Conservation (phyloP, 2,888 invertebrate species). For the Eilema griseolum region DNA sequence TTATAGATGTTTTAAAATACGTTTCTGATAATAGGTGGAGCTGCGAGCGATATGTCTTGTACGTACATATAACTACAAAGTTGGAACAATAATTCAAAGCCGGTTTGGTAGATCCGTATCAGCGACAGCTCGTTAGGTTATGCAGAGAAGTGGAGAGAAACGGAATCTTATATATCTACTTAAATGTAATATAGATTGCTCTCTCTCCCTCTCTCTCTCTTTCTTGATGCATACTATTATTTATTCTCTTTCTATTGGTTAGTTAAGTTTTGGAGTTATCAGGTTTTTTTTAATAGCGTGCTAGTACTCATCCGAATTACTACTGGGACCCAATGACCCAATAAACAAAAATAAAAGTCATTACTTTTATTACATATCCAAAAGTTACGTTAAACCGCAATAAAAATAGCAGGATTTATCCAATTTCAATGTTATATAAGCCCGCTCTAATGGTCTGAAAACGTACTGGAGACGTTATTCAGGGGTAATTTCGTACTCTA, state of each 20-base stretch:
- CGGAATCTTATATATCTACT: slow-evolving; percentile 16
- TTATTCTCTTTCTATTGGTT: too few species aligned
- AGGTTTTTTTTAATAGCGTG: too few species aligned
- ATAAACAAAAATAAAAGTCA: neutral
- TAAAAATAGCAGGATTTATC: slow-evolving; percentile 15
- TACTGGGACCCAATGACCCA: too few species aligned
- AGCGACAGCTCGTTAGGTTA: slow-evolving; percentile 56
- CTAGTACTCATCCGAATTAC: too few species aligned
- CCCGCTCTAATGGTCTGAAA: slow-evolving; percentile 24
- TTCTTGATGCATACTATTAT: too few species aligned
- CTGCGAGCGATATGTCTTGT: neutral
- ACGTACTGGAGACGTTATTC: slow-evolving; percentile 20
- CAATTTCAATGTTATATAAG: slow-evolving; percentile 29
- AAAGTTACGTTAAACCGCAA: slow-evolving; percentile 3
- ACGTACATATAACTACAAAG: slow-evolving; percentile 33
- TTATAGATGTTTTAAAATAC: neutral
- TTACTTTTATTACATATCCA: neutral
- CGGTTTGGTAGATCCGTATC: slow-evolving; percentile 44
- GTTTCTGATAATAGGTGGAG: neutral
- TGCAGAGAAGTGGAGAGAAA: slow-evolving; percentile 31
- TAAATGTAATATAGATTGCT: neutral
- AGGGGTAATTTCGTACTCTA: slow-evolving; percentile 21
- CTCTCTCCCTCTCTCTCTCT: neutral
- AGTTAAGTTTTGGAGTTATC: too few species aligned
- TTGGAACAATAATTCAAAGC: slow-evolving; percentile 52